These are phyloP conservation scores for Synchiropus splendidus DNA, from an alignment of 2,113 vertebrate genomes.

Conservation along the genomic window DNA sequence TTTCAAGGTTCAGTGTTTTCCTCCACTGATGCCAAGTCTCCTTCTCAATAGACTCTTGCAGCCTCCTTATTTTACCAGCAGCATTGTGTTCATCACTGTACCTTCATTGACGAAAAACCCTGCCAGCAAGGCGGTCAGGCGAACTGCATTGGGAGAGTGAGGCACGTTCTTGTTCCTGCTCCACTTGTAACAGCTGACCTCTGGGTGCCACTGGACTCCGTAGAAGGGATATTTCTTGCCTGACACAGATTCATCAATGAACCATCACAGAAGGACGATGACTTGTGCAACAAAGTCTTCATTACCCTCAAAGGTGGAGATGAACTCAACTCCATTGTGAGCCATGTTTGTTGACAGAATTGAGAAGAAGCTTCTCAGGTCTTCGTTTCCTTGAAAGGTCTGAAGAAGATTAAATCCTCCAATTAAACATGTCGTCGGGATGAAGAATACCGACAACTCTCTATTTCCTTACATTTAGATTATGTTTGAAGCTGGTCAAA, in stretches of 20 bases:
- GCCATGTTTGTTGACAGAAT: constrained; percentile 68
- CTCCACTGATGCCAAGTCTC: too few species aligned
- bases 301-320: constrained; percentile 73
- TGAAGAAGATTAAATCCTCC: constrained; percentile 16
- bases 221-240: constrained; percentile 69
- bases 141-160: constrained; percentile 63
- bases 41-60: too few species aligned
- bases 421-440: background rate
- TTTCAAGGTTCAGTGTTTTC: too few species aligned
- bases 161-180: constrained; percentile 39
- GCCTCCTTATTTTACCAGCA: too few species aligned
- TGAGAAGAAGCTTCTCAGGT: constrained; percentile 60
- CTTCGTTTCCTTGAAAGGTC: constrained; percentile 55
- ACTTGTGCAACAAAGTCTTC: background rate
- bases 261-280: background rate
- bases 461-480: too few species aligned
- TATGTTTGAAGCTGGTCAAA: too few species aligned
- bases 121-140: constrained; percentile 57
- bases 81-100: constrained; percentile 21
- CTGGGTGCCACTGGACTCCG: constrained; percentile 76
- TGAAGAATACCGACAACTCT: too few species aligned
- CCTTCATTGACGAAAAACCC: constrained; percentile 73
- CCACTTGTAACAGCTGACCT: constrained; percentile 74
- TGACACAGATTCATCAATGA: constrained; percentile 13
- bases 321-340: constrained; percentile 55